These are phyloP conservation scores for Xylocampa areola DNA, from an alignment of 2,888 invertebrate genomes.

Conservation along the genomic window DNA sequence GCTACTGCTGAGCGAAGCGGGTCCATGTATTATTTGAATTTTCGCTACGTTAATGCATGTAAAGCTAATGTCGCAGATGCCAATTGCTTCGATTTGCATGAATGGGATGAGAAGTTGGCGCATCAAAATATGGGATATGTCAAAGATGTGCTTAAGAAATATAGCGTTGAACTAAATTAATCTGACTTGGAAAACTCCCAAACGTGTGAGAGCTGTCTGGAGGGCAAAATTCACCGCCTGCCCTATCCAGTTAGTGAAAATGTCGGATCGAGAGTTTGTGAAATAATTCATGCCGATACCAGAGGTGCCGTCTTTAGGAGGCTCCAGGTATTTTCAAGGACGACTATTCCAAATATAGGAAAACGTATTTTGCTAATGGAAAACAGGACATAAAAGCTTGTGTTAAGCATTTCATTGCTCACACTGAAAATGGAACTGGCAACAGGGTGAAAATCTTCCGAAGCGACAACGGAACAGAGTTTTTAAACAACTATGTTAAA, in stretches of 20 bases:
- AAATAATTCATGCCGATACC: slow-evolving; percentile 54
- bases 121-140: slow-evolving; percentile 47
- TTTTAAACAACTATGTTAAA: slow-evolving; percentile 52
- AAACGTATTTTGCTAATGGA: slow-evolving; percentile 26
- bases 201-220: slow-evolving; percentile 49
- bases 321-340: slow-evolving; percentile 58
- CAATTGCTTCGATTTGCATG: too few species aligned
- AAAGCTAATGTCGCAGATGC: too few species aligned
- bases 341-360: slow-evolving; percentile 52
- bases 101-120: slow-evolving; percentile 46
- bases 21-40: too few species aligned
- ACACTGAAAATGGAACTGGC: slow-evolving; percentile 59
- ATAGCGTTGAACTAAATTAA: slow-evolving; percentile 45
- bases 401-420: slow-evolving; percentile 42
- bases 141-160: slow-evolving; percentile 35
- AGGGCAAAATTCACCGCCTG: slow-evolving; percentile 50
- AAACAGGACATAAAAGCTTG: slow-evolving; percentile 4
- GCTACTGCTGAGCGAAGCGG: too few species aligned
- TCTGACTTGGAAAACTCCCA: not conserved
- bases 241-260: slow-evolving; percentile 47
- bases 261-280: slow-evolving; percentile 39
- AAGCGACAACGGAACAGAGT: slow-evolving; percentile 64
- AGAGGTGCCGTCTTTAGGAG: slow-evolving; percentile 49
- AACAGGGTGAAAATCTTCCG: slow-evolving; percentile 55
- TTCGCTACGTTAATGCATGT: too few species aligned